Conservation (phyloP, 2,797 vertebrate genomes). For the Notamacropus eugenii region DNA sequence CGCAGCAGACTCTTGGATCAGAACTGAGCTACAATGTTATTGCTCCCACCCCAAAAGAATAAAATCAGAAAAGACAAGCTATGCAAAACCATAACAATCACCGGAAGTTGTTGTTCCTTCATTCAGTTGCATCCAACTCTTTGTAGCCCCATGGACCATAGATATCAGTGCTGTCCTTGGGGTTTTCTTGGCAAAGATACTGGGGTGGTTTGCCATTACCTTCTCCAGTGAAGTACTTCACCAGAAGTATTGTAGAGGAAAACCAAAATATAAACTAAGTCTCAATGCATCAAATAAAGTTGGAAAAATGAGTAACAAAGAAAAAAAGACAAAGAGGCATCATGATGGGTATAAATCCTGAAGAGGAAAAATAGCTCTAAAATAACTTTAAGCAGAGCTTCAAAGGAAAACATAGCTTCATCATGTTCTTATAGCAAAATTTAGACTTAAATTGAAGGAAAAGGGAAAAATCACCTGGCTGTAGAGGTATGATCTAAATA, state of each 20-base stretch:
- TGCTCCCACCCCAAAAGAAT: neutral
- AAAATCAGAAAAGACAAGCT: neutral
- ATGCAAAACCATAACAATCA: neutral
- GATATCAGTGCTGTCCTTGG: neutral
- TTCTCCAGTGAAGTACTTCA: neutral
- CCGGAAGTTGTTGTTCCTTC: neutral
- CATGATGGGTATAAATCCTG: neutral
- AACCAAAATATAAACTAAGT: neutral
- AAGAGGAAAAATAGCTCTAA: neutral
- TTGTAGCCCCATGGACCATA: neutral
- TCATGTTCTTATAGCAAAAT: too few relatives aligned
- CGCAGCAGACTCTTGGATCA: neutral
- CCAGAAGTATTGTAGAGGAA: neutral
- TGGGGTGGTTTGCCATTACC: neutral
- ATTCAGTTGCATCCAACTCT: neutral
- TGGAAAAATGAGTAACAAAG: neutral
- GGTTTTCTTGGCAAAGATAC: neutral
- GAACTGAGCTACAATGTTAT: neutral
- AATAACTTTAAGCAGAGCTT: neutral
- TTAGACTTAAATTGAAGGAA: too few relatives aligned
- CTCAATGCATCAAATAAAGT: neutral
- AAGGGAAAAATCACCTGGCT: too few relatives aligned
- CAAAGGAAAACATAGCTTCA: neutral
- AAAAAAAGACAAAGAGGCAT: neutral
- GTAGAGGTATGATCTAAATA: too few relatives aligned